phyloP scores from a whole-genome alignment of 2,113 vertebrate genomes.

The Ceyx melanurus region DNA sequence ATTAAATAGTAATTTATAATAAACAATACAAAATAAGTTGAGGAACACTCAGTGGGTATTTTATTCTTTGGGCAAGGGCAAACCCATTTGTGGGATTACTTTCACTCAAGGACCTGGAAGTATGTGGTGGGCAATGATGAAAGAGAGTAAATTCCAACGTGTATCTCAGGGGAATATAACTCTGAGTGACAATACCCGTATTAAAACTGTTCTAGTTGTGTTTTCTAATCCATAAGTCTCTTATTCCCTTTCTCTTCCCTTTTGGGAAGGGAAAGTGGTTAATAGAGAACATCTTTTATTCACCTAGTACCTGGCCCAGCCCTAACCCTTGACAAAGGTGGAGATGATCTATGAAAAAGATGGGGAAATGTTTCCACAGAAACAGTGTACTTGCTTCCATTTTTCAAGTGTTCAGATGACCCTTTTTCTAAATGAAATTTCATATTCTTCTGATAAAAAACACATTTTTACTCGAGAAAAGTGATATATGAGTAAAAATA shows the following conservation, averaged over 20 bases:
- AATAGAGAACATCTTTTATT: neutral
- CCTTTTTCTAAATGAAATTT: neutral
- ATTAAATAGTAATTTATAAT: neutral
- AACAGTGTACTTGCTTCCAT: neutral
- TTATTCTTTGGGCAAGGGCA: neutral
- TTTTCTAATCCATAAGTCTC: neutral
- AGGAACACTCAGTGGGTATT: neutral
- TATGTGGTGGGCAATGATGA: neutral
- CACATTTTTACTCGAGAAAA: neutral
- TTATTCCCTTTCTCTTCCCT: neutral
- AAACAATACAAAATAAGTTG: neutral
- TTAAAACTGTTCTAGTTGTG: neutral
- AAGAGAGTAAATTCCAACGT: neutral
- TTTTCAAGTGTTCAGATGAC: neutral
- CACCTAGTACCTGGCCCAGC: neutral
- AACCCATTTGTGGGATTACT: neutral
- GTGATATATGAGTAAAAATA: neutral
- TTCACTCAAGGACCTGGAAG: neutral
- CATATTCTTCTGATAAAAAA: neutral
- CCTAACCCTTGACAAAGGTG: neutral
- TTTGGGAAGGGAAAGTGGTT: neutral
- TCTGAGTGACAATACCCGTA: neutral
- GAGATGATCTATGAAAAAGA: neutral
- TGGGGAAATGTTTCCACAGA: neutral
- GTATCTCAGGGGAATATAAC: neutral